phyloP scores from a whole-genome alignment of 2,888 invertebrate species.

The Opisthograptis luteolata region DNA sequence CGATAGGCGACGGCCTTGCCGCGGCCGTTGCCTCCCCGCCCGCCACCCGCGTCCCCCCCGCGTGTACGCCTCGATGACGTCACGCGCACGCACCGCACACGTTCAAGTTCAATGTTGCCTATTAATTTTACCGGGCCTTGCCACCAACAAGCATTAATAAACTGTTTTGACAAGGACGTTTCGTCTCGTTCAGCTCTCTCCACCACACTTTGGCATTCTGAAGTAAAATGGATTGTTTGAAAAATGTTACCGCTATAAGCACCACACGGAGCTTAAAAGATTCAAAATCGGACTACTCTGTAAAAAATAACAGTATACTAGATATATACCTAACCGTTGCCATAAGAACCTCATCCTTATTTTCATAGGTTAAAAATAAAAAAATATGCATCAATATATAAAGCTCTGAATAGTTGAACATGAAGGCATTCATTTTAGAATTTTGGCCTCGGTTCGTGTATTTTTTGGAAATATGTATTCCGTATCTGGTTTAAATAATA shows the following conservation, averaged over 20 bases:
- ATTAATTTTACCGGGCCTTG: slow-evolving; percentile 67
- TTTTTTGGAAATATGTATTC: slow-evolving; percentile 7
- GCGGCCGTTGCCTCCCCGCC: slow-evolving; percentile 49
- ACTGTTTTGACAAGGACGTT: slow-evolving; percentile 39
- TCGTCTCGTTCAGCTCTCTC: slow-evolving; percentile 19
- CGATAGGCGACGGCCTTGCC: slow-evolving; percentile 65
- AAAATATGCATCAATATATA: too few relatives aligned
- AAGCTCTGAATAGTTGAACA: too few relatives aligned
- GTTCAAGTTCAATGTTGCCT: slow-evolving; percentile 82
- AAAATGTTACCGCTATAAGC: slow-evolving; percentile 28
- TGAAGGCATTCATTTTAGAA: not conserved
- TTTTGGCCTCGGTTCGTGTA: not conserved
- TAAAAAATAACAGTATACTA: too few relatives aligned
- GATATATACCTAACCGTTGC: too few relatives aligned
- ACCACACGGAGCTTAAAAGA: too few relatives aligned
- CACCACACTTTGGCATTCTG: slow-evolving; percentile 7
- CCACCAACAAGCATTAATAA: slow-evolving; percentile 41
- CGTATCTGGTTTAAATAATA: slow-evolving; percentile 17
- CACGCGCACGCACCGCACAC: slow-evolving; percentile 67
- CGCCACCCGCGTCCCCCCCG: slow-evolving; percentile 45
- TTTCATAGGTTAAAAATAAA: too few relatives aligned
- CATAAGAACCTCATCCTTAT: too few relatives aligned
- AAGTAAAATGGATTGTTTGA: slow-evolving; percentile 4
- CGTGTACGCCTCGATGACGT: slow-evolving; percentile 66
- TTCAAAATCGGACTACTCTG: too few relatives aligned